Evolutionary conservation across 2,888 invertebrate genomes (phyloP).

Genomic region (Uloborus plumipes): DNA sequence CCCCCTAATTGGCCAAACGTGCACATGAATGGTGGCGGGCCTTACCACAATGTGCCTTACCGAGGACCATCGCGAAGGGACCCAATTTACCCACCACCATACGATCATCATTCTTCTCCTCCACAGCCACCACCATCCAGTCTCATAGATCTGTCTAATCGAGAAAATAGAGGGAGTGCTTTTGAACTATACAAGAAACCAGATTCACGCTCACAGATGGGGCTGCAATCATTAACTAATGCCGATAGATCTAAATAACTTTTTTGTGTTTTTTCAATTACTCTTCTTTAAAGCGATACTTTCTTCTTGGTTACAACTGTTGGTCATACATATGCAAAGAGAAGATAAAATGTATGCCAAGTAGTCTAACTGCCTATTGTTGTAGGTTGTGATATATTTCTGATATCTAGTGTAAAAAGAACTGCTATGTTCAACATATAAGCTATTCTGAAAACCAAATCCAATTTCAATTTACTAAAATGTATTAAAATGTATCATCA

Average conservation of each 20-base stretch:
- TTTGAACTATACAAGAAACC: conserved; percentile 94
- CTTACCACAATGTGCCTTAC: conserved; percentile 67
- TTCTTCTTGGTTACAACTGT: too few species aligned
- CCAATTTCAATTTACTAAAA: too few species aligned
- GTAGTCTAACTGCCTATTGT: too few species aligned
- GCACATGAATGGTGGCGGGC: conserved; percentile 63
- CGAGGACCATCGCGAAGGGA: conserved; percentile 66
- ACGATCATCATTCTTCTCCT: conserved; percentile 63
- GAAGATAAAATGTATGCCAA: too few species aligned
- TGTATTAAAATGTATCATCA: too few species aligned
- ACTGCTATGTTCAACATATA: too few species aligned
- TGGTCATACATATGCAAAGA: too few species aligned
- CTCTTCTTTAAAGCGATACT: too few species aligned
- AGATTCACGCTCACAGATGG: conserved; percentile 72
- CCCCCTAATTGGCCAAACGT: conserved; percentile 36
- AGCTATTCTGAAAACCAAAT: too few species aligned
- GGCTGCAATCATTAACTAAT: conserved; percentile 16
- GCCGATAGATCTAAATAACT: not conserved
- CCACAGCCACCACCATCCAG: conserved; percentile 71
- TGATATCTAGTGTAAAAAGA: too few species aligned
- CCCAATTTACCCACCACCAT: conserved; percentile 73
- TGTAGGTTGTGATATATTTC: too few species aligned
- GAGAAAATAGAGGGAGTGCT: conserved; percentile 93
- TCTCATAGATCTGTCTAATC: conserved; percentile 82
- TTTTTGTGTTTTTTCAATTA: too few species aligned